These are phyloP conservation scores for Acanthoscelides obtectus DNA, from an alignment of 2,888 invertebrate species.

Conservation along the genomic window DNA sequence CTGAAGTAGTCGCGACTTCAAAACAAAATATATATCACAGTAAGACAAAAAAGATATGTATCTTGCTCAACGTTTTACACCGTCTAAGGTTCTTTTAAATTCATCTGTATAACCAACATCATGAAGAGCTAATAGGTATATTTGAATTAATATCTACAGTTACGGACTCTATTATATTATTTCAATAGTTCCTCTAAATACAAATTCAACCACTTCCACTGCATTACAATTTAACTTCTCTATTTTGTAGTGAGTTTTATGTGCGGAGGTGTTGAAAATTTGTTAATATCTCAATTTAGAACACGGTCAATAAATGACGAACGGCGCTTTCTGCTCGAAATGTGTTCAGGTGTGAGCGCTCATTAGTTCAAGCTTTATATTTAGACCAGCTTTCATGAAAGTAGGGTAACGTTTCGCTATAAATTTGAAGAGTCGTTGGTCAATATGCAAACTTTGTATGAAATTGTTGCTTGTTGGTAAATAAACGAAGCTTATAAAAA, in stretches of 20 bases:
- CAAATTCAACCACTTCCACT: no score
- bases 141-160: no score
- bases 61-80: no score
- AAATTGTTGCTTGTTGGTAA: background rate
- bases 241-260: background rate
- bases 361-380: background rate
- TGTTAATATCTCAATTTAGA: background rate
- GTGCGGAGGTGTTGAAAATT: background rate
- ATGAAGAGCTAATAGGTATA: no score
- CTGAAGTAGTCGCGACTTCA: no score
- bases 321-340: background rate
- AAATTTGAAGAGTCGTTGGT: background rate
- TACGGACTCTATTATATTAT: no score
- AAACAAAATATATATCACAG: no score
- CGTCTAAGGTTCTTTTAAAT: no score
- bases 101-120: no score
- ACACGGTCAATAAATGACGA: background rate
- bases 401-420: background rate
- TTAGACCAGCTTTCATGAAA: background rate
- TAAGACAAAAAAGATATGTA: no score
- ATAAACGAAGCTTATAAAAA: no score
- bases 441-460: background rate
- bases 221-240: background rate
- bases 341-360: background rate
- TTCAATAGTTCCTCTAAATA: no score